Evolutionary conservation across 2,797 vertebrate species (phyloP), one percentile per base, ranked within the genome.

Genomic region (Hippoglossus hippoglossus): DNA sequence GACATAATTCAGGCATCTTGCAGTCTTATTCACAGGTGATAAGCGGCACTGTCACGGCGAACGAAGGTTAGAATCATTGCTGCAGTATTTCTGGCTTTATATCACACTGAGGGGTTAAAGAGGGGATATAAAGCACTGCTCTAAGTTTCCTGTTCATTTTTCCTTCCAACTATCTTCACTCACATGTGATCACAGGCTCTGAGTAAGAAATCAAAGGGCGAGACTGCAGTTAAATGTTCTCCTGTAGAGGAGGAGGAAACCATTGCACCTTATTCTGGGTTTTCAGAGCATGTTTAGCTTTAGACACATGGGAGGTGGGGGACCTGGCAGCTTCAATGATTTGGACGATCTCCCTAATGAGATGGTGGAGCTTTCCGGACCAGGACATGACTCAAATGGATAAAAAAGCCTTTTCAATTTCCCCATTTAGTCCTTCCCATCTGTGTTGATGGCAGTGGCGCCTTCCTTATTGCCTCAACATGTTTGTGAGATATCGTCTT

Each of bases 401-500:
- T 60, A 70, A 73, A 70, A 11, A 46, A 41, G 18, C 25, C 25
- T 13, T 16, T 9, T 1, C 22, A 63, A 53, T 50, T 61, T 52
- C 57, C 44, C 22, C 36, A 25, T 79, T 77, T 58, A 61, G 34
- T 31, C 11, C 24, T 61, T 62, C 21, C 62, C 70, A 68, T 70
- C 24, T 75, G 57, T 67, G 44, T 64, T 63, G 52, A 74, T 69
- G 72, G 46, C 72, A 67, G 26, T 6, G 62, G 19, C 50, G 66
- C 10, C 53, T 69, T 61, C 41, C 15, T 28, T 77, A 64, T 55
- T 54, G n/a, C 64, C 55, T 58, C 24, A 73, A 73, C 28, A 61
- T 70, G 24, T 69, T 71, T 81, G 55, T 44, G 31, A 10, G 47
- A 67, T 79, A 66, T 65, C 60, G 46, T 64, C 46, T 63, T 73